phyloP scores from a whole-genome alignment of 1,140 invertebrate species.

The Aporrectodea caliginosa region DNA sequence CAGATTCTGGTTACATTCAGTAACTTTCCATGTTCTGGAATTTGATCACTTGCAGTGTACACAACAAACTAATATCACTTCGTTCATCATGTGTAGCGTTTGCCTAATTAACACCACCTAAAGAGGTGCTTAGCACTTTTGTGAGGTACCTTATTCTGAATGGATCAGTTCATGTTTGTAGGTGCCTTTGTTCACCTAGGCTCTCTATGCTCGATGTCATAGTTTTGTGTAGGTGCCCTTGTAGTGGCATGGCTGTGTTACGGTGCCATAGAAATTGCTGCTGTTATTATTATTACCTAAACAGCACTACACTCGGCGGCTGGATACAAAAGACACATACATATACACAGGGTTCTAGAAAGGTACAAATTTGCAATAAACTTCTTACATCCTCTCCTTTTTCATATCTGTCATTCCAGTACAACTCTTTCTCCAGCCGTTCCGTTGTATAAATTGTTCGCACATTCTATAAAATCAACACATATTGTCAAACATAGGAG shows the following conservation, averaged over 20 bases:
- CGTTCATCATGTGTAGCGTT: too few species aligned
- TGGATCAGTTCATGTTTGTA: not conserved
- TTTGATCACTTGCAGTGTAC: too few species aligned
- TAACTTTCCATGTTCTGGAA: too few species aligned
- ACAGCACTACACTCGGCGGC: not conserved
- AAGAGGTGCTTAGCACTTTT: too few species aligned
- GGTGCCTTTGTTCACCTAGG: not conserved
- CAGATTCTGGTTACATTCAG: too few species aligned
- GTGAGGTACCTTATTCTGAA: not conserved
- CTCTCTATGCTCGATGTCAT: not conserved
- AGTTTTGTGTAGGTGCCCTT: too few species aligned
- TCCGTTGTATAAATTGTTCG: not conserved
- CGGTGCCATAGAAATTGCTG: too few species aligned
- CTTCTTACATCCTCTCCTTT: conserved; percentile 41
- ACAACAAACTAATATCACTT: too few species aligned
- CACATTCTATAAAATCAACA: not conserved
- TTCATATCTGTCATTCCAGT: conserved; percentile 46
- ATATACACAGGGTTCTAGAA: not conserved
- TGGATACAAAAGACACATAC: not conserved
- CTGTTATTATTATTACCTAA: too few species aligned
- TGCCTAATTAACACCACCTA: too few species aligned
- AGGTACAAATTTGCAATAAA: not conserved
- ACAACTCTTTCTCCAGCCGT: conserved; percentile 28
- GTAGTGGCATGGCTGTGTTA: too few species aligned
- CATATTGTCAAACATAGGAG: too few species aligned